Base-by-base conservation (phyloP, 2,113 vertebrate genomes). In the Platysteira castanea region DNA sequence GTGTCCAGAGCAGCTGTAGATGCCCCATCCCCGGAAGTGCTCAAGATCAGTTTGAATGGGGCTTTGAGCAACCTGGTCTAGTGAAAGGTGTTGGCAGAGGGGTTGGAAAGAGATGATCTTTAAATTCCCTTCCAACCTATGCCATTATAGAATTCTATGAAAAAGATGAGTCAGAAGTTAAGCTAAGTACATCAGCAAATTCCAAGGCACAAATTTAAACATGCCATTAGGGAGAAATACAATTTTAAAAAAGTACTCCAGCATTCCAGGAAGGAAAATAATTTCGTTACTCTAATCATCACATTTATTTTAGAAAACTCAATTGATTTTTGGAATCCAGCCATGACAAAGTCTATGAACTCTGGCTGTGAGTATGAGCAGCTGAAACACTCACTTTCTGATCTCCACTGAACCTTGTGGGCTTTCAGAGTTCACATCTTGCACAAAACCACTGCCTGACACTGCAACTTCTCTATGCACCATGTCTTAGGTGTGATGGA, bases 241-340 rank as follows among this genome's bases (percentile, higher is more conserved):
- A 44, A 46, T 74, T 77, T 79, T 0, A 0, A 4, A 57, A 71
- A 90, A 86, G 22, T 77, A 85, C 63, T 90, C 12, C 59, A 54
- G 75, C 56, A 61, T 95, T 89, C 90, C 93, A 95, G 91, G 84
- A 95, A 95, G 69, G 47, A 44, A 94, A 95, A 93, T 91, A 80
- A 89, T 93, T 74, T 84, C 69, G 76, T 87, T 87, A 70, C 37
- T 71, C 70, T 89, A 96, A 91, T 90, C 28, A 87, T 67, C 64
- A 74, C 71, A 95, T 94, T 94, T 90, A 68, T 81, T 94, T 95
- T 84, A 93, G 44, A 89, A 92, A 95, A 92, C 28, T 70, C 64
- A 64, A 92, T 74, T 84, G 85, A 87, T 57, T 93, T 95, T 90
- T 97, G 95, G 95, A 94, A 69, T 46, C 30, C 12, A 84, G 83